Evolutionary conservation across 1,140 invertebrate genomes (phyloP), one percentile per base, ranked within the genome.

Genomic region (Drosophila sechellia): DNA sequence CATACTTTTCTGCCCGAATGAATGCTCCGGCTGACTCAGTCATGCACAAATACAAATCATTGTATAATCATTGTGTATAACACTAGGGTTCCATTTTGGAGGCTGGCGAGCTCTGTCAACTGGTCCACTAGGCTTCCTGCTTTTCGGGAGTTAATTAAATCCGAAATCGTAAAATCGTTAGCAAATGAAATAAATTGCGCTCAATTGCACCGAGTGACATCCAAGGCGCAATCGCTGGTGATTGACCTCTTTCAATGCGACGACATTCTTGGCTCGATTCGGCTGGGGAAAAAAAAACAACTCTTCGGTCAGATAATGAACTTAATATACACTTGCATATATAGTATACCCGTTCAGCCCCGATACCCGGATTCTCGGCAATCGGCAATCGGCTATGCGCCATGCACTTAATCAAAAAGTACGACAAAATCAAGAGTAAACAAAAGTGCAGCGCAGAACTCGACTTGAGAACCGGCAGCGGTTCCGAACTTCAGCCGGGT

Each of bases 191-290:
- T 89, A 90, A 89, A 89, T 89, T 90, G 85, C 71, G 54, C 79
- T 84, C 69, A 89, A 89, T 89, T 89, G 85, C 69, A 72, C 77
- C 77, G 55, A 81, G 69, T 78, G 77, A 89, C 80, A 89, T 58
- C 77, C 79, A 86, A 86, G 81, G 81, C 81, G 69, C 81, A 49
- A 48, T 40, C 71, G 45, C 74, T 90, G 81, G 81, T 89, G 81
- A 77, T 85, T 85, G 85, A 90, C 86, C 85, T 90, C 85, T 90
- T 90, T 90, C 86, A 90, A 90, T 90, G 85, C 74, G 81, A 85
- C 74, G 81, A 85, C 85, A 90, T 81, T 90, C 85, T 90, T 79
- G 60, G 74, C 58, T 61, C 74, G 79, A 79, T 81, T 68, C 54
- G 45, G 45, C 68, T 57, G 50, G 58, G 31, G 20, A 22, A 22